Percentiles rank a stretch among this genome's conserved stretches.
phyloP scores from a whole-genome alignment of 2,113 vertebrate species.

The Istiophorus platypterus region DNA sequence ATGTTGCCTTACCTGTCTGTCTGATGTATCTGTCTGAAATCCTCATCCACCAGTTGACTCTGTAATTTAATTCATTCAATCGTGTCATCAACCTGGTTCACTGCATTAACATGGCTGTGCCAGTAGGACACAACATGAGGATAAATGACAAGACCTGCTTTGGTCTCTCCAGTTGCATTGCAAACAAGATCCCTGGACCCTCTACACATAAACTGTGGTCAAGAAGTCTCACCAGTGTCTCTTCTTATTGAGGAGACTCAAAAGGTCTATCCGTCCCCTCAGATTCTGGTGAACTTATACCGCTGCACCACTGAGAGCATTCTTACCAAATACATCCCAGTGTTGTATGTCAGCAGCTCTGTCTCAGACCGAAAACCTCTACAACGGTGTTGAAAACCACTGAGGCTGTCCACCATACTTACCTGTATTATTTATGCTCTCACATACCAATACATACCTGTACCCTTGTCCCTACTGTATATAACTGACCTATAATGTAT shows the following conservation, averaged over 20 bases:
- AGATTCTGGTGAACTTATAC: too few species aligned
- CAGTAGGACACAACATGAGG: background rate
- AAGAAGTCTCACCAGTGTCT: too few species aligned
- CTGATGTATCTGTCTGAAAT: background rate
- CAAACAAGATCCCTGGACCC: constrained; percentile 11
- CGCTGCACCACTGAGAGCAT: too few species aligned
- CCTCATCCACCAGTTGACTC: constrained; percentile 37
- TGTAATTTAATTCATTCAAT: constrained; percentile 23
- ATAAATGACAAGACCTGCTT: constrained; percentile 21
- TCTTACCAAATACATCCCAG: too few species aligned
- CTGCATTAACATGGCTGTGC: constrained; percentile 33
- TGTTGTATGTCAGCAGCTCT: too few species aligned
- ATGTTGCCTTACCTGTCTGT: constrained; percentile 41
- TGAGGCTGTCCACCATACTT: background rate
- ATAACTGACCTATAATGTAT: background rate
- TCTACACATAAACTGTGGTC: too few species aligned
- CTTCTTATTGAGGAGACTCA: too few species aligned
- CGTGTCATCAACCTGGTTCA: constrained; percentile 40
- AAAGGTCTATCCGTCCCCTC: background rate
- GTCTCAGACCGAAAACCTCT: too few species aligned
- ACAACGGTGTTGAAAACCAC: background rate
- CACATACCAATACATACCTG: background rate
- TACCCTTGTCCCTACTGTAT: background rate
- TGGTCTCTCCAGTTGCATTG: constrained; percentile 11
- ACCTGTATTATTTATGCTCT: background rate